These are phyloP conservation scores for Euleptes europaea DNA, from an alignment of 2,113 vertebrate genomes.

Conservation along the genomic window DNA sequence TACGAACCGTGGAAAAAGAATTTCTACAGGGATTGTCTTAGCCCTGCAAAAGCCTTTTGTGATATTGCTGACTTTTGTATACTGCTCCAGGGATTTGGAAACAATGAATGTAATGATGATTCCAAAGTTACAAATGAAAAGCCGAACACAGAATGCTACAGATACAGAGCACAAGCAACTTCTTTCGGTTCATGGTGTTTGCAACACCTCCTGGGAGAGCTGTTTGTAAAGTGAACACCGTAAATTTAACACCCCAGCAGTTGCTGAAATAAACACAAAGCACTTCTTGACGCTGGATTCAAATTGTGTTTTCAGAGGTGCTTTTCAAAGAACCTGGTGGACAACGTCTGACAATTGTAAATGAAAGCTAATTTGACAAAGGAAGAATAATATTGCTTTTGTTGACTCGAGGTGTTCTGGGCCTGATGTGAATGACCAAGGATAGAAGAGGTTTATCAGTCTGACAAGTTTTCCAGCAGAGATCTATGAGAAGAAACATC, in stretches of 20 bases:
- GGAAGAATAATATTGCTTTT: background rate
- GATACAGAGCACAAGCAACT: conserved; percentile 39
- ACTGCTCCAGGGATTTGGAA: conserved; percentile 21
- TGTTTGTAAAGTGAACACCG: conserved; percentile 35
- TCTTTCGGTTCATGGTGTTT: conserved; percentile 32
- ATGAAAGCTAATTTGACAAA: background rate
- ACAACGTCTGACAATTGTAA: background rate
- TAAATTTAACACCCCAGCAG: conserved; percentile 8
- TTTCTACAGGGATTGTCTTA: background rate
- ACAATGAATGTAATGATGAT: conserved; percentile 1
- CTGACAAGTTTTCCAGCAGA: background rate
- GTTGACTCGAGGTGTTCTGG: background rate
- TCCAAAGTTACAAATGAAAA: conserved; percentile 38
- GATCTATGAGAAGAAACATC: background rate
- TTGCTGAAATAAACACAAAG: conserved; percentile 22
- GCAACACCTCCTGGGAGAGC: conserved; percentile 34
- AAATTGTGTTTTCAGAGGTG: conserved; percentile 13
- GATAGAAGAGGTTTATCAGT: background rate
- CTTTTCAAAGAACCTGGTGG: background rate
- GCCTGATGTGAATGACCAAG: background rate
- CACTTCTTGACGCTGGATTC: conserved; percentile 39
- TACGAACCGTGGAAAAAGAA: background rate
- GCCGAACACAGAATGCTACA: conserved; percentile 2
- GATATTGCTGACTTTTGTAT: background rate
- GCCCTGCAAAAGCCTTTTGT: background rate